Evolutionary conservation across 1,140 invertebrate genomes (phyloP), one percentile per base, ranked within the genome.

Genomic region (Prorops nasuta): DNA sequence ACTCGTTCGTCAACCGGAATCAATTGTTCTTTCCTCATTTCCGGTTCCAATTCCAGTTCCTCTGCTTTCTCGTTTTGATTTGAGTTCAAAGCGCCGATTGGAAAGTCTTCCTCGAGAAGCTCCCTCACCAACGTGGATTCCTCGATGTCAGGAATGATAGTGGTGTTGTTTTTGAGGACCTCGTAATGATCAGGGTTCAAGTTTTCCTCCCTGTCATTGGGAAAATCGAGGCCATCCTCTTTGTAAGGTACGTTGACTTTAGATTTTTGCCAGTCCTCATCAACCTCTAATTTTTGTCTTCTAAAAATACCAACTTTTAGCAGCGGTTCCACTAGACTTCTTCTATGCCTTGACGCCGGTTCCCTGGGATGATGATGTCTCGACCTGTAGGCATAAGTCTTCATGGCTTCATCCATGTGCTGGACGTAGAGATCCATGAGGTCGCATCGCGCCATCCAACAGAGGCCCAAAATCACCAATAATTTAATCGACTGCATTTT

Each of bases 341-440:
- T 60, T 28, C 51, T 66, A n/a, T 42, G 49, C 24, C 67, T 60
- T 1, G 44, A 42, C 2, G 45, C 15, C 7, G n/a, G 24, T 24
- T 66, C 53, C 37, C 46, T 51, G 12, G 39, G 51, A 37, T 57
- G 45, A 40, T 49, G 54, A 7, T 48, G 63, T 18, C 14, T 51
- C n/a, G n/a, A 54, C 10, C 48, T 56, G 41, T 73, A 66, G 3
- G 47, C 44, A 1, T 47, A 3, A 2, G 69, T 69, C 3, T 56
- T 55, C 72, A 75, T 78, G 0, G 65, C 68, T 24, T 76, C 71
- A 52, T 77, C 73, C 74, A 78, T 77, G 59, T 77, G 71, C 34
- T 76, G 68, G 1, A 77, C 75, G 36, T 77, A 77, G 0, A 76
- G 66, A 35, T 77, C 74, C 44, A 77, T 17, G 3, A 78, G 56